A percentile compares a stretch with the other conserved stretches of the same genome.
Conservation (phyloP, 2,113 vertebrate genomes). For the Hydropotes inermis region DNA sequence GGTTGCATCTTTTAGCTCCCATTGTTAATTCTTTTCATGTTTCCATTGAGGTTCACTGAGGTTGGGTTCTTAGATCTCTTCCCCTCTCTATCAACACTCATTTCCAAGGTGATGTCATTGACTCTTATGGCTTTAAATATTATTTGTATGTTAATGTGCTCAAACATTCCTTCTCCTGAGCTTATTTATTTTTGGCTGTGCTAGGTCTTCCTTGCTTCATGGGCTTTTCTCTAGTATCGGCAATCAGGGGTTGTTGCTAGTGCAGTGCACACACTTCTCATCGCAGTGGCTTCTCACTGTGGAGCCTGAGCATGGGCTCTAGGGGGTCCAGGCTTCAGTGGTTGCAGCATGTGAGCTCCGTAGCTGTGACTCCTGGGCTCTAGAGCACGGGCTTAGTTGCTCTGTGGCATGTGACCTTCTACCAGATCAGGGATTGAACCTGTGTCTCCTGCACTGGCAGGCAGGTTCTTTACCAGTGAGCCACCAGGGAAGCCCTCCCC, state of each 20-base stretch:
- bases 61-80: neutral
- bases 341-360: neutral
- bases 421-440: neutral
- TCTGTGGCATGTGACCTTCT: neutral
- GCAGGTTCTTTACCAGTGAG: neutral
- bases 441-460: neutral
- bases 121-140: neutral
- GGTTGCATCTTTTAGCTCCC: neutral
- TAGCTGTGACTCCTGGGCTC: neutral
- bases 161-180: neutral
- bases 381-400: neutral
- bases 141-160: neutral
- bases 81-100: neutral
- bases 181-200: neutral
- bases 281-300: rapidly evolving
- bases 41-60: neutral
- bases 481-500: neutral
- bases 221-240: neutral
- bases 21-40: neutral
- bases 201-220: neutral
- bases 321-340: neutral
- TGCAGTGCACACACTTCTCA: neutral
- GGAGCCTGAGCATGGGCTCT: neutral
- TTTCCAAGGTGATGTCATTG: neutral
- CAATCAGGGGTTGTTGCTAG: neutral